Base-by-base conservation (phyloP, 2,113 vertebrate genomes). In the Mesocricetus auratus region DNA sequence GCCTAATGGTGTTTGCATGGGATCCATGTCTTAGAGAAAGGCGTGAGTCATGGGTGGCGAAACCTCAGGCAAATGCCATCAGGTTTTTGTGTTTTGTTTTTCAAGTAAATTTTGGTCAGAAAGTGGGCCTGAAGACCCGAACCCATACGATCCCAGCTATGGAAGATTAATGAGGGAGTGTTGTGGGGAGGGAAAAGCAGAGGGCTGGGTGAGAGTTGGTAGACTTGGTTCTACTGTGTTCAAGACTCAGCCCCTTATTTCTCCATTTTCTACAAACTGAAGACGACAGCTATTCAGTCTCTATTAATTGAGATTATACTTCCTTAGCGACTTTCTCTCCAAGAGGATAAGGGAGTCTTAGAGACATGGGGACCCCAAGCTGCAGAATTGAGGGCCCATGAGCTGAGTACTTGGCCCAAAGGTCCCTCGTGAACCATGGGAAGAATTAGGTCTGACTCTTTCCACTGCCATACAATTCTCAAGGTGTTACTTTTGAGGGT, bases 21-120 rank as follows among this genome's bases (percentile, higher is more conserved):
- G n/a, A 79, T 74, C 16, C 45, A 73, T n/a, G 12, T 82, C 16
- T 96, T 89, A 58, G 77, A 45, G 60, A 77, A 79, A 94, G 45
- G 47, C 77, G 64, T 16, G 73, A 91, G 29, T 39, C 31, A 50
- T 24, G 58, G 74, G 77, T 24, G 47, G 87, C 85, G 58, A 62
- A 33, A 56, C 83, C 86, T 90, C 64, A 90, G 64, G 29, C 45
- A 75, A 71, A 2, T 47, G 29, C 42, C 50, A 21, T 13, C 68
- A 88, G 42, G 12, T 5, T 47, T 92, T n/a, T 45, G n/a, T 29
- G 45, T 68, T 79, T n/a, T 60, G 53, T 69, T 93, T 81, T 56
- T n/a, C 31, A 85, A 92, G 17, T 8, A 45, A 42, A 8, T 87
- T 94, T 87, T 68, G 39, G 13, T 95, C 31, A 82, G 85, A 78